Evolutionary conservation across 2,888 invertebrate genomes (phyloP).

Genomic region (Leucoma salicis): DNA sequence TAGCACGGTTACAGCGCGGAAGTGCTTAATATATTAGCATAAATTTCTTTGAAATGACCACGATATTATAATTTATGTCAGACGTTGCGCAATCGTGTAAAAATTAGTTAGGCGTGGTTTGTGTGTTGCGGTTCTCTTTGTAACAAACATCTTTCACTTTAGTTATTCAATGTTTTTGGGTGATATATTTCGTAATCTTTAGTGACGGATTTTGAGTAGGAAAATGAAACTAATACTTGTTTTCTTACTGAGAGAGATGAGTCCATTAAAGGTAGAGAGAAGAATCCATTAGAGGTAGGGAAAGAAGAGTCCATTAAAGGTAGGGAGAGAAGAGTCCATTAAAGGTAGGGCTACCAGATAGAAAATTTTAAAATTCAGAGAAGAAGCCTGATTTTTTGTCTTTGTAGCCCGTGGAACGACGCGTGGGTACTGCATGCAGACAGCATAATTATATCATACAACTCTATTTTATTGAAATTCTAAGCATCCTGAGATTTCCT

Average conservation of each 20-base stretch:
- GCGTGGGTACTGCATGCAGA: too few species aligned
- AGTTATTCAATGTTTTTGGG: background rate
- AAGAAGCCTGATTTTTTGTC: too few species aligned
- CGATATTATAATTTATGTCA: constrained; percentile 3
- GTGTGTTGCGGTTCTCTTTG: constrained; percentile 3
- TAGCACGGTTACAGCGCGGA: constrained; percentile 14
- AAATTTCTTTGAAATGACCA: constrained; percentile 5
- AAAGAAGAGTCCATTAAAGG: too few species aligned
- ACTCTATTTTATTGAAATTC: too few species aligned
- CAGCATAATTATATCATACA: too few species aligned
- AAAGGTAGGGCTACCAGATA: too few species aligned
- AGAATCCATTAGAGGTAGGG: too few species aligned
- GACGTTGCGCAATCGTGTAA: constrained; percentile 5
- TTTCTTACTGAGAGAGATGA: background rate
- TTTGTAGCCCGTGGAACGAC: too few species aligned
- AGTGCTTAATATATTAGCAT: constrained; percentile 20
- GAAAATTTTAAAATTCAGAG: too few species aligned
- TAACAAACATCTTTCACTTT: constrained; percentile 4
- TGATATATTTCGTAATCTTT: background rate
- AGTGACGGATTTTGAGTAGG: background rate
- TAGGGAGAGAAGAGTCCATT: too few species aligned
- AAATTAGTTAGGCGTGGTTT: constrained; percentile 6
- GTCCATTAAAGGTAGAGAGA: too few species aligned
- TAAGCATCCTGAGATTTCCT: too few species aligned
- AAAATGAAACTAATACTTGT: background rate